Conservation (phyloP, 2,797 vertebrate genomes). For the Lophotriccus pileatus region DNA sequence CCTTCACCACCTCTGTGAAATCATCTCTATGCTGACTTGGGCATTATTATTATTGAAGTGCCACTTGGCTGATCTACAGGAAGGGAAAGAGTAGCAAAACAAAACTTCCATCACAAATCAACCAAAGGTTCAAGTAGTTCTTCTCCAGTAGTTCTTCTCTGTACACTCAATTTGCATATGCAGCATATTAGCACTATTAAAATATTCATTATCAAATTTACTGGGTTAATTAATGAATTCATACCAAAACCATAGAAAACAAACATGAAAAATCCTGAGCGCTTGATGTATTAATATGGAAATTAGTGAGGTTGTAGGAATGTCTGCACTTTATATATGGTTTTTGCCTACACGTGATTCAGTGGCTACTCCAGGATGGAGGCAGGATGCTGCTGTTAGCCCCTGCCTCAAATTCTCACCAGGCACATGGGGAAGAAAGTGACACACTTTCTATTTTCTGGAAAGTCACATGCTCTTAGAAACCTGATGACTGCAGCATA, state of each 20-base stretch:
- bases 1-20: constrained; percentile 40
- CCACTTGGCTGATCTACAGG: neutral
- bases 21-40: neutral
- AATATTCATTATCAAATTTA: constrained; percentile 34
- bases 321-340: neutral
- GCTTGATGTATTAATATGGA: neutral
- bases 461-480: rapidly evolving
- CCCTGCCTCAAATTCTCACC: rapidly evolving
- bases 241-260: neutral
- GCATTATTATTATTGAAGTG: constrained; percentile 49
- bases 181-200: neutral
- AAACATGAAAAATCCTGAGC: neutral
- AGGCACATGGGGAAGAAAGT: neutral
- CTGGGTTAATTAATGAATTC: constrained; percentile 5
- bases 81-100: neutral
- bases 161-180: neutral
- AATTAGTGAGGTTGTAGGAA: neutral
- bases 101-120: neutral
- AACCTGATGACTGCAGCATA: rapidly evolving
- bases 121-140: neutral
- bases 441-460: neutral
- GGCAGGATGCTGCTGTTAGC: rapidly evolving
- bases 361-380: neutral
- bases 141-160: neutral
- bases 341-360: neutral